These are phyloP conservation scores for Cosmorhoe ocellata DNA, from an alignment of 2,888 invertebrate species.

Conservation along the genomic window DNA sequence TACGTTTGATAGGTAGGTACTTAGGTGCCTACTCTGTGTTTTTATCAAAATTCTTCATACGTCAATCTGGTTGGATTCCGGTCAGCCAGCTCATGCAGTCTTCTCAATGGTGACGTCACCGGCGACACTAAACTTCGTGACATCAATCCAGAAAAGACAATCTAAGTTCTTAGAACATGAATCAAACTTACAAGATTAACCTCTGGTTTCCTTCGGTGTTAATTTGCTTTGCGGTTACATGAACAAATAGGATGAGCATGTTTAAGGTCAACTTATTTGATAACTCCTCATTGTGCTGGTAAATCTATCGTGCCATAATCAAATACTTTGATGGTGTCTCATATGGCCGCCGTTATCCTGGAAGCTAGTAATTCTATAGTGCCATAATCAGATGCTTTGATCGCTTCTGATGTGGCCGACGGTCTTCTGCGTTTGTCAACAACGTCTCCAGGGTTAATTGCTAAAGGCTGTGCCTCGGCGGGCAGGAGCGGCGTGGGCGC, in stretches of 20 bases:
- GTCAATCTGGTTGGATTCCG: conserved; percentile 20
- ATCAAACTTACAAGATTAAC: conserved; percentile 33
- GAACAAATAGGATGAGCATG: too few relatives aligned
- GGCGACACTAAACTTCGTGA: conserved; percentile 26
- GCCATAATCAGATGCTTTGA: neutral
- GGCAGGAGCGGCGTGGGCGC: conserved; percentile 39
- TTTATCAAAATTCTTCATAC: conserved; percentile 18
- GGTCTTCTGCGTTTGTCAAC: conserved; percentile 5
- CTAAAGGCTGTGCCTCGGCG: conserved; percentile 10
- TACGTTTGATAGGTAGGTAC: conserved; percentile 15
- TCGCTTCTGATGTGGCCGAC: neutral
- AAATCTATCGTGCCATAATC: too few relatives aligned
- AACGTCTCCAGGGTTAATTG: conserved; percentile 10
- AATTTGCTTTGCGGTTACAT: conserved; percentile 1
- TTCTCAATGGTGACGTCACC: conserved; percentile 20
- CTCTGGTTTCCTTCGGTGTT: conserved; percentile 29
- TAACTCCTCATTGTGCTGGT: too few relatives aligned
- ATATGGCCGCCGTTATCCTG: too few relatives aligned
- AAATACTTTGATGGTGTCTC: too few relatives aligned
- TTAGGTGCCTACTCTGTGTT: conserved; percentile 3
- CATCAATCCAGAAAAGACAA: conserved; percentile 25
- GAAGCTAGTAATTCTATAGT: too few relatives aligned
- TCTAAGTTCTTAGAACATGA: conserved; percentile 33
- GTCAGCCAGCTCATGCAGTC: conserved; percentile 13
- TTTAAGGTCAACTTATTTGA: too few relatives aligned